A percentile compares a stretch with the other conserved stretches of the same genome.
These are phyloP conservation scores for Phalloptychus januarius DNA, from an alignment of 2,797 vertebrate species.

Conservation along the genomic window DNA sequence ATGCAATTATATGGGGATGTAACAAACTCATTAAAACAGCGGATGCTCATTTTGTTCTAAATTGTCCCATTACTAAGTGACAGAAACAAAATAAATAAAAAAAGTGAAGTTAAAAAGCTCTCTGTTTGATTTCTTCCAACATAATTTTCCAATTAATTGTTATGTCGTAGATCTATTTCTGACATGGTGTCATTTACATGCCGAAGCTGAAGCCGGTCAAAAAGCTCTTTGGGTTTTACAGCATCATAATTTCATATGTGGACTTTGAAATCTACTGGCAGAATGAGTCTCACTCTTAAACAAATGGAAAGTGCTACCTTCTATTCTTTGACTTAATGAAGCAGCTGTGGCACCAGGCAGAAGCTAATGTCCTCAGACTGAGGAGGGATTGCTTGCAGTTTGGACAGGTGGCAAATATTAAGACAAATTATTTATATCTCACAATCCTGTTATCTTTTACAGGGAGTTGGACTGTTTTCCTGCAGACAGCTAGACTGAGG, in stretches of 20 bases:
- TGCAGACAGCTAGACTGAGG: not conserved
- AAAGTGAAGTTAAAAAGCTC: too few relatives aligned
- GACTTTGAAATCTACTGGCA: not conserved
- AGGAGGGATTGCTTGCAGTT: not conserved
- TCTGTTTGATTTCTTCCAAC: too few relatives aligned
- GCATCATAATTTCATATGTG: not conserved
- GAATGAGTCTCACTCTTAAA: not conserved
- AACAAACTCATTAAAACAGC: not conserved
- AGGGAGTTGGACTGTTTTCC: not conserved
- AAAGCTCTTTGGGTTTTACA: not conserved
- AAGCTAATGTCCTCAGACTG: not conserved
- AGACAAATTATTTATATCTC: constrained; percentile 1
- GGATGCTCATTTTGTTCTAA: not conserved
- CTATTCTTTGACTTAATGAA: not conserved
- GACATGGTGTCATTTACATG: too few relatives aligned
- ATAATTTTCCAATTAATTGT: too few relatives aligned
- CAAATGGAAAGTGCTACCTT: not conserved
- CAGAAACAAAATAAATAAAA: too few relatives aligned
- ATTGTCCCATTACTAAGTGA: too few relatives aligned
- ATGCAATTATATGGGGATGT: not conserved
- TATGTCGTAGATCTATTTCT: too few relatives aligned
- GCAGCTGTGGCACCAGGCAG: not conserved
- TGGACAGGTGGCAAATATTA: not conserved
- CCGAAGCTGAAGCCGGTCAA: not conserved
- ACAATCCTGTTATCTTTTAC: not conserved